Conservation (phyloP, 2,888 invertebrate genomes). For the Sphaeridia pumilis region DNA sequence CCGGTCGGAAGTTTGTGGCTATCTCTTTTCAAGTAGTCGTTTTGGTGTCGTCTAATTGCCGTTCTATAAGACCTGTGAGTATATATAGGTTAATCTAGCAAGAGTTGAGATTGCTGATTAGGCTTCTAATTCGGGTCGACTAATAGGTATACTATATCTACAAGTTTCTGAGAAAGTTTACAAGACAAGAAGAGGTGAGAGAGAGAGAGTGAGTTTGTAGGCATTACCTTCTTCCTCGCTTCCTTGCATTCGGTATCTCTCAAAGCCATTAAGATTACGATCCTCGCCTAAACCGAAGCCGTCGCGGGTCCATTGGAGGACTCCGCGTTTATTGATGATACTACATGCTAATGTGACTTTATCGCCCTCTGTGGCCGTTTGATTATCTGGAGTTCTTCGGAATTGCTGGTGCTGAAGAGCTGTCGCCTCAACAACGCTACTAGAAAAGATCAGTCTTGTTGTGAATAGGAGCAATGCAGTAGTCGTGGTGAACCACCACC, state of each 20-base stretch:
- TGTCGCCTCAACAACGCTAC: neutral
- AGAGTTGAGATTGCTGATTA: too few species aligned
- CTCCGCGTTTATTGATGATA: conserved; percentile 75
- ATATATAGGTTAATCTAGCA: too few species aligned
- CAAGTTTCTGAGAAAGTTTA: too few species aligned
- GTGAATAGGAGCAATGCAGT: conserved; percentile 13
- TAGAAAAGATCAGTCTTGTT: conserved; percentile 17
- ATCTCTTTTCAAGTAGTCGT: too few species aligned
- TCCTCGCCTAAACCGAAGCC: conserved; percentile 90
- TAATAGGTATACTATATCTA: too few species aligned
- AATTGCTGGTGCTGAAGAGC: conserved; percentile 65
- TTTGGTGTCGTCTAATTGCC: too few species aligned
- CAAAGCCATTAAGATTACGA: conserved; percentile 78
- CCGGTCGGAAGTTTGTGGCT: too few species aligned
- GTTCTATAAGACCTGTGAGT: too few species aligned
- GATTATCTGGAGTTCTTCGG: conserved; percentile 81
- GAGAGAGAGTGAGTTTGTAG: neutral
- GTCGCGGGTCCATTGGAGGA: conserved; percentile 93
- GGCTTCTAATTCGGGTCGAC: too few species aligned
- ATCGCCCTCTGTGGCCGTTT: conserved; percentile 78
- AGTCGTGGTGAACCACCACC: conserved; percentile 20
- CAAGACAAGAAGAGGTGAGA: neutral
- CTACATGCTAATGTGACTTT: conserved; percentile 76
- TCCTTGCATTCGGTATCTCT: conserved; percentile 91
- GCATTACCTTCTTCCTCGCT: conserved; percentile 78